These are phyloP conservation scores for Stegostoma tigrinum DNA, from an alignment of 2,113 vertebrate species.

Conservation along the genomic window DNA sequence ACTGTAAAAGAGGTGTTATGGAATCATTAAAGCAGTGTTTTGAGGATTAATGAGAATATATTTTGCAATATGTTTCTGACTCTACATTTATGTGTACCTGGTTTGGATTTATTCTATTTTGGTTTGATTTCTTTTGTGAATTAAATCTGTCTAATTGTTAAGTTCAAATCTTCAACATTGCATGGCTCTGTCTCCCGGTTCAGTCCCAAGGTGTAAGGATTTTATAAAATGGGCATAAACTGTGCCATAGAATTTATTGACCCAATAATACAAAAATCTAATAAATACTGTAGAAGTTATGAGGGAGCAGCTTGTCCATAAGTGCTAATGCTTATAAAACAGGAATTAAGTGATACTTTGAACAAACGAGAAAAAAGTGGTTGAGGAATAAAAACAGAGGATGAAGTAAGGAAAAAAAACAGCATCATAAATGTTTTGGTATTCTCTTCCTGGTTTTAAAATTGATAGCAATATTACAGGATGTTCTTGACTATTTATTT, in stretches of 20 bases:
- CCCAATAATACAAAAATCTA: not conserved
- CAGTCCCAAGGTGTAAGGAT: not conserved
- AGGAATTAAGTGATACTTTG: not conserved
- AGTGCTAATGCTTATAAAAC: not conserved
- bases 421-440: not conserved
- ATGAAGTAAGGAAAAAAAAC: not conserved
- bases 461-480: not conserved
- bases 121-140: too few relatives aligned
- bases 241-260: not conserved
- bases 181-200: too few relatives aligned
- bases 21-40: too few relatives aligned
- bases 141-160: too few relatives aligned
- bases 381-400: not conserved
- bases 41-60: too few relatives aligned
- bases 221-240: not conserved
- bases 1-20: too few relatives aligned
- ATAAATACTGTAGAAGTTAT: not conserved
- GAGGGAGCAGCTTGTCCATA: not conserved
- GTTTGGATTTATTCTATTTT: too few relatives aligned
- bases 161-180: too few relatives aligned
- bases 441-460: not conserved
- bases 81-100: too few relatives aligned
- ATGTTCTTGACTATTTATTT: not conserved
- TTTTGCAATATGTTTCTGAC: too few relatives aligned
- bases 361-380: not conserved